Conservation (phyloP, 2,888 invertebrate genomes). For the Atherix ibis region DNA sequence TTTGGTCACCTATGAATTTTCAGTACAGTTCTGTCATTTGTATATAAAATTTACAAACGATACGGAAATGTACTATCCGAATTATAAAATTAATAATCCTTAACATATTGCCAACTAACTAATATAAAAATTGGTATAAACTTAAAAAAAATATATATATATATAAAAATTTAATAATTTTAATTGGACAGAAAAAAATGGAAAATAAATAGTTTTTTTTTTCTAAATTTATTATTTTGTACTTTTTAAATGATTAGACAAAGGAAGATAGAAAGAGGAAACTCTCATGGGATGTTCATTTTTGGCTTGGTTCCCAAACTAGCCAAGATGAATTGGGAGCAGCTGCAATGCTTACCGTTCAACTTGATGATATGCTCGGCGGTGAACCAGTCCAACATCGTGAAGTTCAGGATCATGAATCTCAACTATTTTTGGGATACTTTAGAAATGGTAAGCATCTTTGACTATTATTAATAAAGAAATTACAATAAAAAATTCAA, state of each 20-base stretch:
- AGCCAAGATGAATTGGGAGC: conserved; percentile 62
- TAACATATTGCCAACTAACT: too few relatives aligned
- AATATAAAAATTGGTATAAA: too few relatives aligned
- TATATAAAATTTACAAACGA: too few relatives aligned
- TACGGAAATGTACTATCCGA: too few relatives aligned
- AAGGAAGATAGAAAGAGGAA: conserved; percentile 44
- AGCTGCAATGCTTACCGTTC: conserved; percentile 63
- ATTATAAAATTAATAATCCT: too few relatives aligned
- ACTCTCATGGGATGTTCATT: conserved; percentile 70
- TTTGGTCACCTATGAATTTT: too few relatives aligned
- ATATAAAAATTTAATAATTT: too few relatives aligned
- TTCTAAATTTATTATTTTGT: conserved; percentile 3
- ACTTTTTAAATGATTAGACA: conserved; percentile 39
- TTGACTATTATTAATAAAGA: background rate
- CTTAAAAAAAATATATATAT: too few relatives aligned
- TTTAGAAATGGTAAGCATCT: conserved; percentile 43
- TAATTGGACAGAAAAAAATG: too few relatives aligned
- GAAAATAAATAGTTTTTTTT: too few relatives aligned
- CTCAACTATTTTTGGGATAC: conserved; percentile 58
- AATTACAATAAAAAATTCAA: background rate
- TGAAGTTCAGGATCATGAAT: conserved; percentile 74
- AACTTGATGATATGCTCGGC: conserved; percentile 66
- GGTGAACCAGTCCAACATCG: conserved; percentile 75
- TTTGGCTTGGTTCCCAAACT: conserved; percentile 72
- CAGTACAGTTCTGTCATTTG: too few relatives aligned